Base-by-base conservation (phyloP, 2,888 invertebrate species). In the Lepidocyrtinus sp. region DNA sequence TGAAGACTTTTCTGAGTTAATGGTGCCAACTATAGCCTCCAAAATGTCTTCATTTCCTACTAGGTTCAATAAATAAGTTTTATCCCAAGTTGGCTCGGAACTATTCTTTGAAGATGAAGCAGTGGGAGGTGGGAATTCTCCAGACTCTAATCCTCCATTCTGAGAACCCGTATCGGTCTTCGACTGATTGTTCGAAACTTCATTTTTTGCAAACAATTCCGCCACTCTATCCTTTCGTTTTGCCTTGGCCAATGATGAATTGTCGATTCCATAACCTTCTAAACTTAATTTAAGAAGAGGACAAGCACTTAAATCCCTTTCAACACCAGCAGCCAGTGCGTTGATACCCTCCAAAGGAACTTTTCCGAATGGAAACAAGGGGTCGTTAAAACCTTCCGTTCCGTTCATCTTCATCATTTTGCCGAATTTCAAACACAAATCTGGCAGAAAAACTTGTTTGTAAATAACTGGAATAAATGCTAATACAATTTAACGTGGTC, bases 1-100 rank as follows among this genome's bases (percentile, higher is more conserved):
- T 84, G 91, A 92, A 26, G 90, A 90, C 83, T 91, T 90, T 15
- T 91, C 89, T 0, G 92, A 92, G 83, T 92, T 92, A 0, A 95
- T 88, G 81, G 92, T 90, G 0, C 90, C 90, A 22, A 92, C 89
- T 22, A 94, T 89, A 0, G 91, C 91, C 78, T 91, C 90, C 2
- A 91, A 88, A 62, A 94, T 91, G 84, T 93, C 92, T 0, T 91
- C 90, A 82, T 85, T 86, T 50, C 84, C 85, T 2, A 86, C 70
- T 15, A 83, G 45, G 64, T 85, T 82, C 15, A 85, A 59, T 12
- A 86, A 63, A 63, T 86, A 77, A 0, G 75, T 70, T 70, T 84
- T 75, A 46, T 85, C 83, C 86, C 86, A 86, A 1, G 64, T 69
- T 2, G 63, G 27, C 9, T 45, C 64, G 0, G 62, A 12, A 17